These are phyloP conservation scores for Theretra japonica DNA, from an alignment of 2,888 invertebrate genomes.

Conservation along the genomic window DNA sequence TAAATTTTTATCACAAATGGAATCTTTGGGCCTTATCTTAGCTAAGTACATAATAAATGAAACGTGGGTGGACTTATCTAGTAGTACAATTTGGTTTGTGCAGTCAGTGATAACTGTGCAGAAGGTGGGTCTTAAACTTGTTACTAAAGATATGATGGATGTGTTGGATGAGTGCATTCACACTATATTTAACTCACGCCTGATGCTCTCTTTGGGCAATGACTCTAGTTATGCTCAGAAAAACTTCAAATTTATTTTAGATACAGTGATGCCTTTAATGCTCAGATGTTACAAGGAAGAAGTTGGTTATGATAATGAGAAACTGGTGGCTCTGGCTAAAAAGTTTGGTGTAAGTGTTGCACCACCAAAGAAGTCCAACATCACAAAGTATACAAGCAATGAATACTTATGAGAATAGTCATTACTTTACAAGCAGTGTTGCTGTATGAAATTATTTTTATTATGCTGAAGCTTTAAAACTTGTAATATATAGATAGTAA, in stretches of 20 bases:
- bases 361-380: constrained; percentile 85
- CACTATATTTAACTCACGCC: constrained; percentile 90
- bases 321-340: constrained; percentile 78
- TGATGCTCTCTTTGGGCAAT: constrained; percentile 82
- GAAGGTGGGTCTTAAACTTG: constrained; percentile 90
- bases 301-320: constrained; percentile 85
- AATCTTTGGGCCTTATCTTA: constrained; percentile 87
- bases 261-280: constrained; percentile 86
- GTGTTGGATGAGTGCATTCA: constrained; percentile 89
- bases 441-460: constrained; percentile 76
- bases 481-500: constrained; percentile 82
- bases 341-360: constrained; percentile 82
- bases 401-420: constrained; percentile 85
- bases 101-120: constrained; percentile 90
- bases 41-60: constrained; percentile 86
- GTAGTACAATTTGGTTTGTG: constrained; percentile 92
- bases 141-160: constrained; percentile 89
- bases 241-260: constrained; percentile 89
- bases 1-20: constrained; percentile 89
- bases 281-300: constrained; percentile 86
- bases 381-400: constrained; percentile 88
- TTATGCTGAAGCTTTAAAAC: constrained; percentile 83
- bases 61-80: constrained; percentile 90
- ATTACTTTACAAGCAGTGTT: constrained; percentile 52
- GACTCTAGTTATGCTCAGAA: constrained; percentile 82